Evolutionary conservation across 2,888 invertebrate genomes (phyloP), one percentile per base, ranked within the genome.

Genomic region (Prosapia bicincta): DNA sequence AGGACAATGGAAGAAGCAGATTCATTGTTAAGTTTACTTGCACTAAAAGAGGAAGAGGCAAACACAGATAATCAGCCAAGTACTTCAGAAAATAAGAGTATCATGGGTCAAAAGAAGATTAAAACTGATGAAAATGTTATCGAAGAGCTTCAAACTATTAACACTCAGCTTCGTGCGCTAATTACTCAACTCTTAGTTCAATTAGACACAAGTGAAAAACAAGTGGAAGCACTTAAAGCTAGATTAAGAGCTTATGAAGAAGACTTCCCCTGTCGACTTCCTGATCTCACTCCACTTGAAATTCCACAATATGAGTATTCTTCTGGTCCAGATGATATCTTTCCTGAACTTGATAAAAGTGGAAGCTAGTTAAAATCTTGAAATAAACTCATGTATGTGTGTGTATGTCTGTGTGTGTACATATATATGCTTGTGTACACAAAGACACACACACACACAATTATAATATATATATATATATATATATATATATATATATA

Each of bases 1-100:
- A 83, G 83, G 83, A 89, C 89, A 26, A 90, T 92, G 80, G 89
- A 91, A 82, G 90, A 91, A 81, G 89, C 90, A n/a, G 91, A 92
- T 82, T 89, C 89, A 69, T 84, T 91, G 69, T 83, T 91, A 71
- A 85, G 86, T 43, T 82, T 85, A 69, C 83, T 89, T 38, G 79
- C 82, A 30, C 79, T 79, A 32, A 81, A 81, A 74, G 81, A 82
- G 25, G 72, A 77, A 23, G 78, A 79, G 3, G 76, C 74, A 30
- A 80, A 75, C 26, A 69, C 66, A 15, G 70, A 69, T 20, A 43
- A 24, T 6, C 71, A 72, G 24, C 30, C 72, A 65, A 66, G 71
- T 1, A 65, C 74, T 15, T 26, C 82, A 30, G 79, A 83, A 3
- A 81, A 79, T 78, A 80, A 7, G 80, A 79, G 69, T 10, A 72